A percentile compares a stretch with the other conserved stretches of the same genome.
phyloP scores from a whole-genome alignment of 2,113 vertebrate species.

The Pseudopodoces humilis region DNA sequence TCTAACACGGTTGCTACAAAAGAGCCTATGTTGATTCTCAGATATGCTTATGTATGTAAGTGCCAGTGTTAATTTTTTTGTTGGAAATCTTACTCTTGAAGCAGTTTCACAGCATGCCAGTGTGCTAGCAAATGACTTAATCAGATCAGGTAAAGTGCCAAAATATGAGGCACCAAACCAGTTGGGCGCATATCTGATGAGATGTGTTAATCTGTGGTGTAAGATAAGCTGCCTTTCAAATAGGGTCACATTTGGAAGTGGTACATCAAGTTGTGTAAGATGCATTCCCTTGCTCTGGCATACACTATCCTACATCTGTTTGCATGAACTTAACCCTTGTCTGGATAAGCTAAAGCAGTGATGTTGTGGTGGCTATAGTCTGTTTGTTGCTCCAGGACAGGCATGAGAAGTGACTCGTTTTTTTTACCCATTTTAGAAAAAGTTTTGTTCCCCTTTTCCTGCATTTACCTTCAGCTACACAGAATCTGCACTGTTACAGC shows the following conservation, averaged over 20 bases:
- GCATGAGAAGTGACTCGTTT: background rate
- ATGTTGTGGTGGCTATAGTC: background rate
- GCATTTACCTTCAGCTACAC: background rate
- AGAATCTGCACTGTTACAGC: background rate
- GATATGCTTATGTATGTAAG: conserved; percentile 6
- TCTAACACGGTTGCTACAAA: conserved; percentile 30
- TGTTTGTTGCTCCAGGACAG: background rate
- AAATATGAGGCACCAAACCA: conserved; percentile 34
- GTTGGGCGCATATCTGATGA: conserved; percentile 37
- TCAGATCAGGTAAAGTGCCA: conserved; percentile 55
- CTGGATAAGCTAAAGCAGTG: background rate
- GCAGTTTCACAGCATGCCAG: background rate
- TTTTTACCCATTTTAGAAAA: background rate
- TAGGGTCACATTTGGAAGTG: conserved; percentile 47
- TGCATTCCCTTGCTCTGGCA: conserved; percentile 39
- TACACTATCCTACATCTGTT: conserved; percentile 1
- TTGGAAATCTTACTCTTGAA: conserved; percentile 1
- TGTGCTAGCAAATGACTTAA: conserved; percentile 16
- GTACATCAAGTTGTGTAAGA: conserved; percentile 29
- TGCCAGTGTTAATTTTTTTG: conserved; percentile 29
- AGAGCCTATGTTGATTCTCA: conserved; percentile 12
- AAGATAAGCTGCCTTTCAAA: conserved; percentile 55
- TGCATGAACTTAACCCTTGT: background rate
- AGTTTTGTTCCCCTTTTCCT: background rate
- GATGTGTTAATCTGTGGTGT: conserved; percentile 55